A percentile compares a stretch with the other conserved stretches of the same genome.
These are phyloP conservation scores for Hydrozoanthus gracilis DNA, from an alignment of 92 coral and sea anemone genomes.

Conservation along the genomic window DNA sequence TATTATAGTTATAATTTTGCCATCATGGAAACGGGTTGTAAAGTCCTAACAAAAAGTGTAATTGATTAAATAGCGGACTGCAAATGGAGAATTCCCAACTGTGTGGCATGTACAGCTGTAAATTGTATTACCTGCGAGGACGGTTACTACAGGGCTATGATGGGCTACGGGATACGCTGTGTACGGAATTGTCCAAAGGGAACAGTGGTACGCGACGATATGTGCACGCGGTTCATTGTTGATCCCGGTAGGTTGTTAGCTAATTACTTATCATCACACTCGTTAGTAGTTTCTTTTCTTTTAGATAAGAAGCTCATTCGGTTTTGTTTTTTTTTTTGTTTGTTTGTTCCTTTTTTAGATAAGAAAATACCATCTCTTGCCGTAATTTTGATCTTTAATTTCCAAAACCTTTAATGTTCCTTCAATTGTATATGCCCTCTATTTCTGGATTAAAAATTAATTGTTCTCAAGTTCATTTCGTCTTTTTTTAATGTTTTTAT, in stretches of 20 bases:
- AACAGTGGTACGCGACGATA: not conserved
- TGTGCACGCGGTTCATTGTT: not conserved
- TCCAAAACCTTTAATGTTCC: no score
- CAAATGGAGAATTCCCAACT: not conserved
- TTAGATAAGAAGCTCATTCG: not conserved
- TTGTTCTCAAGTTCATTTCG: not conserved
- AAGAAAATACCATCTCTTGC: no score
- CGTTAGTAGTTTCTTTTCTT: no score
- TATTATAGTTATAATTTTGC: no score
- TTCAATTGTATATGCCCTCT: not conserved
- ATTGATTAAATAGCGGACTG: not conserved
- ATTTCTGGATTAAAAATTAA: not conserved
- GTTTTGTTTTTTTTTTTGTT: no score
- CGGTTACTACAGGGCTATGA: not conserved
- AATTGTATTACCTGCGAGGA: not conserved
- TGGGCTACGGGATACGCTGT: conserved; percentile 29
- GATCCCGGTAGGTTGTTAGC: not conserved
- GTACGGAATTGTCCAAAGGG: conserved; percentile 9
- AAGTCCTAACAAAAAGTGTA: not conserved
- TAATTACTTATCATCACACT: not conserved
- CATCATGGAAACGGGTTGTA: no score
- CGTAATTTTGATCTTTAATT: no score
- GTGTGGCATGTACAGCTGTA: not conserved
- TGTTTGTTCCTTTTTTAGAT: no score
- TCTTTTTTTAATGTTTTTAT: no score